Conservation (phyloP, 2,797 vertebrate genomes). For the Lepilemur ruficaudatus region DNA sequence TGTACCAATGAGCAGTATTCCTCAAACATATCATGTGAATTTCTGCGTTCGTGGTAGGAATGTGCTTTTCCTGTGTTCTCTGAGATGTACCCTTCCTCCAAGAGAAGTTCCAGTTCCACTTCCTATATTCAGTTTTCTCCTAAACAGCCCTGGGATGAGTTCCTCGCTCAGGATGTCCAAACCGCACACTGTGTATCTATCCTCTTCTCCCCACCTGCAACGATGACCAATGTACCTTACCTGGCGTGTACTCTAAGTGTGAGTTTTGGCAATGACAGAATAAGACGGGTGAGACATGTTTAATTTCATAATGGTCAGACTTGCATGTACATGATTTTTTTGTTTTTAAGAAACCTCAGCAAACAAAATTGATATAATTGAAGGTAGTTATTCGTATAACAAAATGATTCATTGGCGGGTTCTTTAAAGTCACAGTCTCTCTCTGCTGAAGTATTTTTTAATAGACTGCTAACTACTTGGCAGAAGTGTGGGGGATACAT, state of each 20-base stretch:
- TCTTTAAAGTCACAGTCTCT: neutral
- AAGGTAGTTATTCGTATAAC: neutral
- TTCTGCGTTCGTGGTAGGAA: neutral
- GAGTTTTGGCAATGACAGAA: neutral
- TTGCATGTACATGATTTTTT: neutral
- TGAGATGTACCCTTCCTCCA: neutral
- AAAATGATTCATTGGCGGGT: neutral
- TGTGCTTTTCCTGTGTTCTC: neutral
- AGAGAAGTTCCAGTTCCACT: neutral
- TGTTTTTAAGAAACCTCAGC: neutral
- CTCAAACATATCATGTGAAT: neutral
- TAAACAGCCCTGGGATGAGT: neutral
- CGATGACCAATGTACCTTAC: neutral
- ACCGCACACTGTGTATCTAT: neutral
- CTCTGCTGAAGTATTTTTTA: neutral
- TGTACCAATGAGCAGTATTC: neutral
- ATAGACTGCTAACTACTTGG: neutral
- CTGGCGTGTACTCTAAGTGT: fast-evolving
- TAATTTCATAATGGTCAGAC: neutral
- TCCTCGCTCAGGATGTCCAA: neutral
- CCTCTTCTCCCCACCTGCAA: neutral
- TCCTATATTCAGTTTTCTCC: neutral
- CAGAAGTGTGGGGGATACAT: neutral
- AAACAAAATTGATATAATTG: neutral
- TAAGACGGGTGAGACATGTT: neutral